Evolutionary conservation across 2,113 vertebrate species (phyloP).

Genomic region (Oreocharis arfaki): DNA sequence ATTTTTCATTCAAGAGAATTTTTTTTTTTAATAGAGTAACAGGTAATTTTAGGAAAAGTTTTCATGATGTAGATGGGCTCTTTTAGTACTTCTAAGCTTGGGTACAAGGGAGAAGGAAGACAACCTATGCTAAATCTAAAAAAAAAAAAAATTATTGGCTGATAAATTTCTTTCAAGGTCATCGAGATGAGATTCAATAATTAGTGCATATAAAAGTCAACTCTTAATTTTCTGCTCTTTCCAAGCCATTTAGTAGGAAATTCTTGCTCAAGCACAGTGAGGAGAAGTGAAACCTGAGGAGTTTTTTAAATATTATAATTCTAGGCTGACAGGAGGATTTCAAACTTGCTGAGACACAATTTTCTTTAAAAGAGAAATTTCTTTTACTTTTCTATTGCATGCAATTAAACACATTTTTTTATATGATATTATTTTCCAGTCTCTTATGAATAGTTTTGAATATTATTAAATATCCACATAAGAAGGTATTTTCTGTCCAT

Average conservation of each 20-base stretch:
- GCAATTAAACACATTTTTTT: background rate
- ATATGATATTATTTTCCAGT: background rate
- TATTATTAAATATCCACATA: background rate
- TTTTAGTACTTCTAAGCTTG: background rate
- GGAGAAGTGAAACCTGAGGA: background rate
- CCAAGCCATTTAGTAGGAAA: accelerated
- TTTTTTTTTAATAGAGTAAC: background rate
- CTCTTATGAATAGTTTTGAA: background rate
- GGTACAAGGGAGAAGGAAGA: accelerated
- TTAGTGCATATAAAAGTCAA: background rate
- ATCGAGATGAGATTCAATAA: background rate
- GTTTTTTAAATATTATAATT: background rate
- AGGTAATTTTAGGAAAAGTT: background rate
- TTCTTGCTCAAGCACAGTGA: background rate
- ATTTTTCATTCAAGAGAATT: background rate
- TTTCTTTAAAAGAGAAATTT: background rate
- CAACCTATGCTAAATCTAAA: background rate
- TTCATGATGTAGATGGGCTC: accelerated
- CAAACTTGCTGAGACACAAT: background rate
- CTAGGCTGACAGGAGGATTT: background rate
- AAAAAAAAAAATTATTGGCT: background rate
- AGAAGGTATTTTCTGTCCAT: background rate
- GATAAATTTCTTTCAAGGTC: background rate
- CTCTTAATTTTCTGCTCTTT: background rate
- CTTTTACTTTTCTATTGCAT: accelerated